phyloP scores from a whole-genome alignment of 2,797 vertebrate genomes.

The Limosa lapponica region DNA sequence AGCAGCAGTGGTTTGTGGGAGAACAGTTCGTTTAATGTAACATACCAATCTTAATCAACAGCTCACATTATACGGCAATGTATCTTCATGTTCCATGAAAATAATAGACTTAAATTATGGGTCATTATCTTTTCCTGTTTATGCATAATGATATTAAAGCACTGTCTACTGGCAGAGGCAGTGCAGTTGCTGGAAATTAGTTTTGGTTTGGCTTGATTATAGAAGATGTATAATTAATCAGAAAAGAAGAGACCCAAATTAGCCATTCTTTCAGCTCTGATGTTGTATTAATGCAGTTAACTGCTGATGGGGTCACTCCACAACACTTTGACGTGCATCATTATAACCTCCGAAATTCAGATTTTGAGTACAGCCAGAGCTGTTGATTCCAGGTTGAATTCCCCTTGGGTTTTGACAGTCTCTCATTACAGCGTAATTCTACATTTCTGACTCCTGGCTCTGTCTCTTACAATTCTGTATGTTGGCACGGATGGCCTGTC shows the following conservation, averaged over 20 bases:
- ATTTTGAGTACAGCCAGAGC: neutral
- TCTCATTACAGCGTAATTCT: neutral
- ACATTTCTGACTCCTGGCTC: neutral
- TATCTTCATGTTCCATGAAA: constrained; percentile 31
- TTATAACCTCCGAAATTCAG: neutral
- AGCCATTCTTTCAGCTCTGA: neutral
- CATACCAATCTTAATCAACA: neutral
- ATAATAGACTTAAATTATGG: constrained; percentile 47
- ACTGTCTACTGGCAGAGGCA: constrained; percentile 7
- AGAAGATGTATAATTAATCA: constrained; percentile 12
- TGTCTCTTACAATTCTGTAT: neutral
- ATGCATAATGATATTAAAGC: constrained; percentile 35
- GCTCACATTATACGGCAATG: neutral
- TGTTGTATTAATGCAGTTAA: neutral
- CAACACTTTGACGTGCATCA: neutral
- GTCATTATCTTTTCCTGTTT: constrained; percentile 61
- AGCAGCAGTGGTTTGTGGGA: neutral
- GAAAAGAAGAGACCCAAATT: neutral
- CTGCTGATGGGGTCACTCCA: neutral
- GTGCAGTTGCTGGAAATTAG: constrained; percentile 28
- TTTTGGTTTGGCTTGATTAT: constrained; percentile 35
- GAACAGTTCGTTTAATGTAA: neutral
- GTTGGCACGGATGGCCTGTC: neutral
- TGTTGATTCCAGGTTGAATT: neutral
- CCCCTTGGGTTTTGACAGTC: neutral